Base-by-base conservation (phyloP, 2,113 vertebrate species). In the Psittacus erithacus region DNA sequence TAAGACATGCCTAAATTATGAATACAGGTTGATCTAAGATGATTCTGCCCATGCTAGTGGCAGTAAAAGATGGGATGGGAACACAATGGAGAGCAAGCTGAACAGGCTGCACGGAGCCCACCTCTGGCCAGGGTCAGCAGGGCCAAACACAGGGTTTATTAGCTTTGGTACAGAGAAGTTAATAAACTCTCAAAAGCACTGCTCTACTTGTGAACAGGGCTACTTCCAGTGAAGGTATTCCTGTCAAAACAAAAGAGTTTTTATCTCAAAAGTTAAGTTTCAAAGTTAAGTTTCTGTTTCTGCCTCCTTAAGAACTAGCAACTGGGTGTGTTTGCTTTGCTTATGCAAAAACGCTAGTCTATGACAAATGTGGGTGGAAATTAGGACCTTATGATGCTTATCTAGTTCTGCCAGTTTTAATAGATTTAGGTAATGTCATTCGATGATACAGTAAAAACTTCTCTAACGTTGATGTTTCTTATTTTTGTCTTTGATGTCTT, bases 401-500 rank as follows among this genome's bases (percentile, higher is more conserved):
- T 79, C 55, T 53, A 59, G 23, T 67, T 70, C 69, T 74, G 27
- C n/a, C 47, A 55, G 1, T 87, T 75, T 52, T 13, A 17, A 71
- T 39, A 82, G 31, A 64, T 60, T 92, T 82, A 41, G n/a, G 14
- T 57, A 57, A 46, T 76, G 27, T 43, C 78, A 33, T 16, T 80
- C 57, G 33, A 29, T 60, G 68, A 39, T 8, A 3, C 29, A 44
- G 19, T 71, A 57, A 64, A 74, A 86, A 71, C 23, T 43, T 84
- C 53, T 76, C 18, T 33, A 47, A 35, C 0, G 0, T 11, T 38
- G 19, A 53, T 25, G 1, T 43, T 80, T 38, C 10, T 28, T 55
- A 53, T 31, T 62, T 59, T 68, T 20, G 17, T n/a, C 64, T 96
- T 92, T 71, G 43, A 70, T 83, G 39, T 39, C 29, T 90, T 83